phyloP scores from a whole-genome alignment of 2,113 vertebrate species.

The Hippolais icterina region DNA sequence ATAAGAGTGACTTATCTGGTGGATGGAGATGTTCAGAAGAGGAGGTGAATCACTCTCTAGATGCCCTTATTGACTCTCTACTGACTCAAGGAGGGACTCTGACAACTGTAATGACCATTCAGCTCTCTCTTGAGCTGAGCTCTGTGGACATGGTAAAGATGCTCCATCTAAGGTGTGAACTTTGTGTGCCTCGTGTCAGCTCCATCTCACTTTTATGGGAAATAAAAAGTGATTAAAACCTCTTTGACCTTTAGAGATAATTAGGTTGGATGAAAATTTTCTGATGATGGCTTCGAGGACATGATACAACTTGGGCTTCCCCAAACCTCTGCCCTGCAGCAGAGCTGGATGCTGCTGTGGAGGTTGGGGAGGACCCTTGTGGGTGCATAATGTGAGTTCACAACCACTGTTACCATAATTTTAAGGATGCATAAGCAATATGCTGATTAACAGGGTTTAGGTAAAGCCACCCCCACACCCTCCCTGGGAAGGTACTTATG shows the following conservation, averaged over 20 bases:
- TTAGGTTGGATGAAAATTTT: neutral
- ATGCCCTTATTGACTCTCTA: neutral
- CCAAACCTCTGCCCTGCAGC: neutral
- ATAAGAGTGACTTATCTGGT: neutral
- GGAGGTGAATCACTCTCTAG: neutral
- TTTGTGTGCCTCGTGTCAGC: rapidly evolving
- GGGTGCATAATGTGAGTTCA: neutral
- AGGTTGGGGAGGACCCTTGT: neutral
- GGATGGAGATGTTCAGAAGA: neutral
- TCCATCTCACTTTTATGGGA: neutral
- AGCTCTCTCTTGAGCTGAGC: neutral
- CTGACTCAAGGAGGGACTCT: neutral
- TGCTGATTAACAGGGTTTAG: neutral
- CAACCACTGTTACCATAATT: neutral
- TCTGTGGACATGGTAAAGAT: neutral
- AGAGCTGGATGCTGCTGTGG: neutral
- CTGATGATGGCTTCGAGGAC: neutral
- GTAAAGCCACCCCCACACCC: neutral
- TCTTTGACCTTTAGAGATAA: neutral
- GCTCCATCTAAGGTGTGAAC: neutral
- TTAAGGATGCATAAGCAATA: neutral
- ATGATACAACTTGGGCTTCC: neutral
- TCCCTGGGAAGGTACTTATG: neutral
- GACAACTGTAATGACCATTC: neutral
- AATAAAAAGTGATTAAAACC: neutral